Percentiles rank a stretch among this genome's conserved stretches.
Conservation (phyloP, 53 echinoderm and acorn worm genomes). For the Zoroaster sp. region DNA sequence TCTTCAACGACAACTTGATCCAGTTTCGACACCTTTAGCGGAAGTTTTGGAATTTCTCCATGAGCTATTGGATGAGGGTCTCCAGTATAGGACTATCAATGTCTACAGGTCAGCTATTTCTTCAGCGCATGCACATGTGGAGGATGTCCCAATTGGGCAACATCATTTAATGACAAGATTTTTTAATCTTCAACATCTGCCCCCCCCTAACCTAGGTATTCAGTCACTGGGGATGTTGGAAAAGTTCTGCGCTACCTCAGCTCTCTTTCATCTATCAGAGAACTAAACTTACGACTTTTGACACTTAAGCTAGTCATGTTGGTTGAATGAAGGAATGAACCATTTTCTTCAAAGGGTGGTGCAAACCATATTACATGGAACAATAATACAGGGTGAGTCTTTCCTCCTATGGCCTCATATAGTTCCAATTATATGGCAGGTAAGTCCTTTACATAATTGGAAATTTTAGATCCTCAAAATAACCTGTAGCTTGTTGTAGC, state of each 20-base stretch:
- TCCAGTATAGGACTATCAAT: neutral
- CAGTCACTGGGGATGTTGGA: too few species aligned
- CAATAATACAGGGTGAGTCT: neutral
- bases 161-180: slow-evolving; percentile 2
- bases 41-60: slow-evolving; percentile 42
- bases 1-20: too few species aligned
- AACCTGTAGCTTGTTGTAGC: too few species aligned
- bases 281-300: neutral
- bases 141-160: neutral
- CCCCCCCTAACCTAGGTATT: slow-evolving; percentile 18
- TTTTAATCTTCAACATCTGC: neutral
- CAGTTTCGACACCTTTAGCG: neutral
- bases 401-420: too few species aligned
- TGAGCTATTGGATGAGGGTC: neutral
- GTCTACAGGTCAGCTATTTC: slow-evolving; percentile 24
- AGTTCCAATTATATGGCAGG: too few species aligned
- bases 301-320: slow-evolving; percentile 31
- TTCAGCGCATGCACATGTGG: neutral
- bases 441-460: too few species aligned
- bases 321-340: slow-evolving; percentile 8
- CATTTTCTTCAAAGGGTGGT: neutral
- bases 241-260: neutral
- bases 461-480: too few species aligned
- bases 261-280: neutral
- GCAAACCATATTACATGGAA: neutral